Conservation (phyloP, 1,140 invertebrate species). For the Protaetia brevitarsis region DNA sequence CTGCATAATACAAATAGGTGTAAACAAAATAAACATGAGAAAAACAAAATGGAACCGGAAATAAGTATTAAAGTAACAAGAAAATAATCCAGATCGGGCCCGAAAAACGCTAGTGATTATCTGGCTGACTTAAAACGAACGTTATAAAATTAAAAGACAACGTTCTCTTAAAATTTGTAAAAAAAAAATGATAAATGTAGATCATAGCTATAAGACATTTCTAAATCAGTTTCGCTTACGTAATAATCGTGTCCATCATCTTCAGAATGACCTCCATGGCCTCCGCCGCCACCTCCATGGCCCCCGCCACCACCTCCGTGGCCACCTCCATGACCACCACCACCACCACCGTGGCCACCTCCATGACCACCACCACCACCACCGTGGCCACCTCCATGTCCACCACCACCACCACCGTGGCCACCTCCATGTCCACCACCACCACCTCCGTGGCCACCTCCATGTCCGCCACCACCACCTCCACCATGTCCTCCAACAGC, state of each 20-base stretch:
- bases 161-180: background rate
- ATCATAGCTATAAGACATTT: no score
- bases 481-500: background rate
- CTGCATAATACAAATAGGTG: no score
- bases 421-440: background rate
- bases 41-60: no score
- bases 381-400: background rate
- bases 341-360: background rate
- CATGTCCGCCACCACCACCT: background rate
- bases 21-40: no score
- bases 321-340: background rate
- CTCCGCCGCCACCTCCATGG: background rate
- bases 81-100: no score
- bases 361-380: background rate
- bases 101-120: no score
- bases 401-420: background rate
- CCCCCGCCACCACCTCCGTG: background rate
- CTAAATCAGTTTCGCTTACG: no score
- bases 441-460: background rate
- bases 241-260: constrained; percentile 11
- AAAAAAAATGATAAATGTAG: no score
- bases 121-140: no score
- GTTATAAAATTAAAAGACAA: background rate
- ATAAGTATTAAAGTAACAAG: no score
- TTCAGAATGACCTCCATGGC: background rate